Evolutionary conservation across 1,140 invertebrate species (phyloP), one percentile per base, ranked within the genome.

Genomic region (Megathymus violae): DNA sequence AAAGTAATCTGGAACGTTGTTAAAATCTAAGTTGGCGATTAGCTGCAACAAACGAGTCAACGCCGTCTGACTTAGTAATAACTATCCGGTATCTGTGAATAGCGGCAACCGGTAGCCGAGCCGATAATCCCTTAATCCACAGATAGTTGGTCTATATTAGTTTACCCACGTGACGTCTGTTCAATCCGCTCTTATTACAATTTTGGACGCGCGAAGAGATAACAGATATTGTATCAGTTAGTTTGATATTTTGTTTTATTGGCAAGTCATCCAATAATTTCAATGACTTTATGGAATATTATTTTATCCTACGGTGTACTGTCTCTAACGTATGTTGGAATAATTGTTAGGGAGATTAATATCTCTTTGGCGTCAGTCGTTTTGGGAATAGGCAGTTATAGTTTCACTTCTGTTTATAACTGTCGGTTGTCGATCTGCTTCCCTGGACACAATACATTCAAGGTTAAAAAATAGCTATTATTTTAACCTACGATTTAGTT

Each of bases 141-240:
- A 59, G 52, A 65, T 59, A 65, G 63, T 59, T 46, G 47, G 4
- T 44, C 43, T 50, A 58, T 64, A 65, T 65, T 65, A 59, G 63
- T 65, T 65, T 59, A 25, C 54, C 22, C 63, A 59, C 44, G 44
- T 58, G 52, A 17, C 54, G n/a, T 4, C n/a, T 31, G 11, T 41
- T 6, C n/a, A 34, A 40, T 34, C 6, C 13, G n/a, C 31, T 7
- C 44, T 22, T 19, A 44, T 44, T 44, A 22, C 19, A 22, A 10
- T 11, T 46, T 46, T 31, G 27, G 27, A 31, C 27, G 27, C 2
- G 27, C n/a, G 27, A 31, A 31, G 3, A 6, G 27, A 31, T 31
- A 31, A 31, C 27, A 31, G 27, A 31, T 31, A 31, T 4, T 31
- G 27, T 7, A 31, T 7, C 27, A 31, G 7, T 31, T 31, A 7